Percentiles rank a stretch among this genome's conserved stretches.
Evolutionary conservation across 2,797 vertebrate genomes (phyloP).

Genomic region (Aphelocoma californica): DNA sequence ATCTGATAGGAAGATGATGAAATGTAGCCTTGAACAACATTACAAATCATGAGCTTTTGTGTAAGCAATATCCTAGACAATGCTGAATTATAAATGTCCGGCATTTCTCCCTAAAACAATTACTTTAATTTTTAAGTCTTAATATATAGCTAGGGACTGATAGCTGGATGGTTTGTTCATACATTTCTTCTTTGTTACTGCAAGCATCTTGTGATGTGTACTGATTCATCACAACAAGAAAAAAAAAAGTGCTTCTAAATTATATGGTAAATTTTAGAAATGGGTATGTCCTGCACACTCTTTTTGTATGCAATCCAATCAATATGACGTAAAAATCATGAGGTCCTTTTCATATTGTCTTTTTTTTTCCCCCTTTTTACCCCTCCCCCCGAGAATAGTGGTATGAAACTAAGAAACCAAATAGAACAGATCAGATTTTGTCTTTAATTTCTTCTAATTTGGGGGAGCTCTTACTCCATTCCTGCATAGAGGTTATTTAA

Average conservation of each 20-base stretch:
- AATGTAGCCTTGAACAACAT: background rate
- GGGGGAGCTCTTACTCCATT: background rate
- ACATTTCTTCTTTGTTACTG: background rate
- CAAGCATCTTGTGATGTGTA: background rate
- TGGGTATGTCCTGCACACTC: fast-evolving
- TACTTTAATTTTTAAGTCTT: background rate
- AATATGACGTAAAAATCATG: background rate
- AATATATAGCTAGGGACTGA: background rate
- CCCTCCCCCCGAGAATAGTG: fast-evolving
- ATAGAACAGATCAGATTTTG: background rate
- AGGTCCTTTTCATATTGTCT: background rate
- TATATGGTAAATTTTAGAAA: background rate
- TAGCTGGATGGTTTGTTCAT: background rate
- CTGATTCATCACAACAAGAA: background rate
- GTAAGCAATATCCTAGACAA: background rate
- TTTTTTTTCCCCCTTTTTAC: fast-evolving
- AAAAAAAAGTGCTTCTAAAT: background rate
- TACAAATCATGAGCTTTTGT: fast-evolving
- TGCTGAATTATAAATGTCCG: background rate
- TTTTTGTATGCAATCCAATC: background rate
- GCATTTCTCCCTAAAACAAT: background rate
- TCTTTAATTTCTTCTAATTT: background rate
- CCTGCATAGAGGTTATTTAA: background rate
- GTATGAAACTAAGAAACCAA: background rate
- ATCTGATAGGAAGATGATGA: background rate